Conservation (phyloP, 2,888 invertebrate genomes). For the Amphiduros pacificus region DNA sequence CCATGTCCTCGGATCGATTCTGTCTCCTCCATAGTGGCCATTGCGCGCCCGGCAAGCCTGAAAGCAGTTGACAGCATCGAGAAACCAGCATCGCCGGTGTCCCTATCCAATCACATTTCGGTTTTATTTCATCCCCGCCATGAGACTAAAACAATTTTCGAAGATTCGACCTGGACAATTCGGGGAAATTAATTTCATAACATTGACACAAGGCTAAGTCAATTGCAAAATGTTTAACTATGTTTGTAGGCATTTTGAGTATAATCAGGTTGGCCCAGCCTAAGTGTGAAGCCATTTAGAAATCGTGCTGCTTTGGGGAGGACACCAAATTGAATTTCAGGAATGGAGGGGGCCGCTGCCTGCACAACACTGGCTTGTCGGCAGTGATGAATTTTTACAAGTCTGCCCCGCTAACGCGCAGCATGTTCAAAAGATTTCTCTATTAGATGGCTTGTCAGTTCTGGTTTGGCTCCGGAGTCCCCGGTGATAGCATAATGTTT, state of each 20-base stretch:
- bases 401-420: no score
- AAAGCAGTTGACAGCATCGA: no score
- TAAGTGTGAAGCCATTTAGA: constrained; percentile 32
- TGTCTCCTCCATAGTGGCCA: no score
- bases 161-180: constrained; percentile 38
- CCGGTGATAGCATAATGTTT: constrained; percentile 6
- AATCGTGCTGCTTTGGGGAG: constrained; percentile 34
- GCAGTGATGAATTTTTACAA: constrained; percentile 16
- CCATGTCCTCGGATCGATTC: no score
- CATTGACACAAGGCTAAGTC: constrained; percentile 27
- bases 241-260: constrained; percentile 42
- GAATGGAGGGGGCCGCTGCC: constrained; percentile 20
- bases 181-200: constrained; percentile 47
- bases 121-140: constrained; percentile 29
- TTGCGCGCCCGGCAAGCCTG: no score
- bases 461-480: constrained; percentile 12
- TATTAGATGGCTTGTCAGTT: constrained; percentile 19
- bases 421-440: constrained; percentile 23
- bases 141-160: constrained; percentile 52
- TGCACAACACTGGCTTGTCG: background rate
- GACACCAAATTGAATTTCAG: constrained; percentile 45
- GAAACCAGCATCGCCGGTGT: no score
- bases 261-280: constrained; percentile 16
- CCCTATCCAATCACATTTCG: constrained; percentile 36
- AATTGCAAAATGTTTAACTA: constrained; percentile 45